Conservation (phyloP, 2,113 vertebrate genomes). For the Burhinus oedicnemus region DNA sequence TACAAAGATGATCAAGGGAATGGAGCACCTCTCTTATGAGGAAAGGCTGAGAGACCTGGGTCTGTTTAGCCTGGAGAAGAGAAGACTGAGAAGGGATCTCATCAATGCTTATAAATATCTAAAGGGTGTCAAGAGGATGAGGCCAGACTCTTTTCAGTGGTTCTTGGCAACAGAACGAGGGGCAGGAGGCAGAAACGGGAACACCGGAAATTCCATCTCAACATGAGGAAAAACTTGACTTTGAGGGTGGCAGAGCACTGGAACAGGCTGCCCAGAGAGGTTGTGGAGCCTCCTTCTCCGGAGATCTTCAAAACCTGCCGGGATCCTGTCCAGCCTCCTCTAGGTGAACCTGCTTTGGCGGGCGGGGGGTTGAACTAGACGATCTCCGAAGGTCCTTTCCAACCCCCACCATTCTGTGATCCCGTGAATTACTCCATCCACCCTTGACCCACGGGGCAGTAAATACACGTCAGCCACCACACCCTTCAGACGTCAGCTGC, state of each 20-base stretch:
- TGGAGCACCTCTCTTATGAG: background rate
- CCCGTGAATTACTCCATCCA: no score
- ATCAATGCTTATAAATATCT: background rate
- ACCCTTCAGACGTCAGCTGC: no score
- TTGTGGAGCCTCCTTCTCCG: no score
- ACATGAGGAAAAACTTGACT: background rate
- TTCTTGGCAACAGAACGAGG: background rate
- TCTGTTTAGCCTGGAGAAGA: background rate
- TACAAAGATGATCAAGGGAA: no score
- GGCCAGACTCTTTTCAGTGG: background rate
- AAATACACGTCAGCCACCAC: no score
- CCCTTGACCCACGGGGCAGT: no score
- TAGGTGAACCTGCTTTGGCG: no score
- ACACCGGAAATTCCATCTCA: background rate
- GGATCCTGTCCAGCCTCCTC: no score
- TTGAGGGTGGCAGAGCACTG: background rate
- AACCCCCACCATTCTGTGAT: no score
- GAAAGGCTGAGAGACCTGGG: background rate
- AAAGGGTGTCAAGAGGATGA: background rate
- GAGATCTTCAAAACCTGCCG: no score
- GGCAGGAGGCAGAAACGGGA: background rate
- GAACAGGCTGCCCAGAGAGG: background rate
- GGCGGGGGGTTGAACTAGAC: no score
- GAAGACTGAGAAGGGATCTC: background rate
- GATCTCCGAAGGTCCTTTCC: no score